A percentile compares a stretch with the other conserved stretches of the same genome.
phyloP scores from a whole-genome alignment of 64 coral and sea anemone species.

The Pocillopora damicornis region DNA sequence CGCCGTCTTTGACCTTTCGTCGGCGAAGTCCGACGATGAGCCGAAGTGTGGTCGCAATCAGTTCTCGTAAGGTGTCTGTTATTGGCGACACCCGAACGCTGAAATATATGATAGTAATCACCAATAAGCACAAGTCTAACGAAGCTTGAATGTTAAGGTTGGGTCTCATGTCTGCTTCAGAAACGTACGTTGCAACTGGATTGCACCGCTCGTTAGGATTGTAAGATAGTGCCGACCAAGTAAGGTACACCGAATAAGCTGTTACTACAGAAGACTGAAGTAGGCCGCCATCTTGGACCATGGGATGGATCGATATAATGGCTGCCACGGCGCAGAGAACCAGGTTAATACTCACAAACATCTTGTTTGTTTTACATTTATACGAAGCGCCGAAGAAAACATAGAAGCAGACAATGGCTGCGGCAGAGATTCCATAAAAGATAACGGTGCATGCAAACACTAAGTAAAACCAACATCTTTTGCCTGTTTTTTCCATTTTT shows the following conservation, averaged over 20 bases:
- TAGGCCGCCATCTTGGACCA: slow-evolving; percentile 68
- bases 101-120: slow-evolving; percentile 76
- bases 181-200: slow-evolving; percentile 73
- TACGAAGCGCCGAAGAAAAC: slow-evolving; percentile 60
- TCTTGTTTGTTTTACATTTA: slow-evolving; percentile 86
- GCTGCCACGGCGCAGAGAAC: slow-evolving; percentile 69
- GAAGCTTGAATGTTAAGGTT: slow-evolving; percentile 85
- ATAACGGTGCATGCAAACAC: slow-evolving; percentile 50
- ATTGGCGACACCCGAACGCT: slow-evolving; percentile 54
- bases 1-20: background rate
- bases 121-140: slow-evolving; percentile 65
- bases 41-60: slow-evolving; percentile 41
- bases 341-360: slow-evolving; percentile 87
- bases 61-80: slow-evolving; percentile 34
- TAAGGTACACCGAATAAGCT: slow-evolving; percentile 65
- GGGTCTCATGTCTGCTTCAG: slow-evolving; percentile 94
- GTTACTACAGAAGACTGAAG: slow-evolving; percentile 69
- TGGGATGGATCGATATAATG: slow-evolving; percentile 80
- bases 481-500: slow-evolving; percentile 49
- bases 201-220: slow-evolving; percentile 95
- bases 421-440: slow-evolving; percentile 51
- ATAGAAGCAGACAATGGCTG: slow-evolving; percentile 69
- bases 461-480: slow-evolving; percentile 59
- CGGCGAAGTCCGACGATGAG: slow-evolving; percentile 35
- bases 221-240: slow-evolving; percentile 83